Evolutionary conservation across 2,888 invertebrate genomes (phyloP).

Genomic region (Pyralis farinalis): DNA sequence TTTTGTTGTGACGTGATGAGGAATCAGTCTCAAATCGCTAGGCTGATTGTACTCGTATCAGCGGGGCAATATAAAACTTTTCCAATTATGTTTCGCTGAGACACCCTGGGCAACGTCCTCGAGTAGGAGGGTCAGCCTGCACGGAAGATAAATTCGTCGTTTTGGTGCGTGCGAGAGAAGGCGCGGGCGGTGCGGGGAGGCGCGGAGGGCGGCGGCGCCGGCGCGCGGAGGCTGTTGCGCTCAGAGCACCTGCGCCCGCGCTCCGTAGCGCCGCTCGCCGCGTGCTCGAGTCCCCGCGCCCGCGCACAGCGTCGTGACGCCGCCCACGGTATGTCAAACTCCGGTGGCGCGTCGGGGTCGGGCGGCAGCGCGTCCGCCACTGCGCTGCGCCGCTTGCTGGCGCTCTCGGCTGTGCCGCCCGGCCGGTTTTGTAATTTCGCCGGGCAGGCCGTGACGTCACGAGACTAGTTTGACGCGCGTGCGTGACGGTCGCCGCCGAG

Average conservation of each 20-base stretch:
- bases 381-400: constrained; percentile 63
- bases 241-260: constrained; percentile 87
- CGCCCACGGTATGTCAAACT: constrained; percentile 72
- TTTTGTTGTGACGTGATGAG: no score
- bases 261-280: constrained; percentile 80
- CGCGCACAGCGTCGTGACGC: constrained; percentile 71
- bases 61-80: constrained; percentile 14
- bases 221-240: constrained; percentile 83
- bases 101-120: constrained; percentile 61
- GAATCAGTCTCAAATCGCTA: no score
- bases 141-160: constrained; percentile 78
- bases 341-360: constrained; percentile 75
- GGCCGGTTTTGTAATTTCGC: constrained; percentile 78
- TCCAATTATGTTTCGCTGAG: constrained; percentile 23
- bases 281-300: constrained; percentile 72
- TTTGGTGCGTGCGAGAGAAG: constrained; percentile 72
- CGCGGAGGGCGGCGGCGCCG: constrained; percentile 80
- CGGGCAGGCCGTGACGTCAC: constrained; percentile 76
- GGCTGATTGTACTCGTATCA: neutral
- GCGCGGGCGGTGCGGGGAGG: constrained; percentile 63
- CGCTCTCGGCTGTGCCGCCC: constrained; percentile 55
- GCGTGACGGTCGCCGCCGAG: constrained; percentile 73
- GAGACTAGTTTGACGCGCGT: constrained; percentile 76
- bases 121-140: constrained; percentile 69
- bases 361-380: constrained; percentile 75